Conservation (phyloP, 2,888 invertebrate genomes). For the Poecilus cupreus region DNA sequence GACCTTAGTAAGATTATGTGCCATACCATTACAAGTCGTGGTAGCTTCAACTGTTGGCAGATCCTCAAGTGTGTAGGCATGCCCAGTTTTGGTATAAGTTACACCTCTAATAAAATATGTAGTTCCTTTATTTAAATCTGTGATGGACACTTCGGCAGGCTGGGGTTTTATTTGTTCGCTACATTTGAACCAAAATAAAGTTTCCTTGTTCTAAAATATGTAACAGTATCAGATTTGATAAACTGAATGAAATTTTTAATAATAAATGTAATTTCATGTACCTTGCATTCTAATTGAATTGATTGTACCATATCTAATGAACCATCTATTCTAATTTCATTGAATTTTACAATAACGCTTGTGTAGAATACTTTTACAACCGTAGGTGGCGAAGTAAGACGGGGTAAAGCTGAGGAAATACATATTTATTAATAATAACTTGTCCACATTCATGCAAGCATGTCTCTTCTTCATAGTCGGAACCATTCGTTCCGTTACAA, state of each 20-base stretch:
- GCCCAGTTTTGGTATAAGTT: not conserved
- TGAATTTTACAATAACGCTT: not conserved
- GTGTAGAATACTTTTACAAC: not conserved
- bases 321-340: not conserved
- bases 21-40: slow-evolving; percentile 35
- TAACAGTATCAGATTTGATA: not conserved
- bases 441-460: no score
- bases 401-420: no score
- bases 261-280: not conserved
- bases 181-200: not conserved
- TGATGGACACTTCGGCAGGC: not conserved
- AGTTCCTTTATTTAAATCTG: not conserved
- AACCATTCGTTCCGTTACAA: no score
- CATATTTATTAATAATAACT: no score
- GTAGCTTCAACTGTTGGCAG: slow-evolving; percentile 9
- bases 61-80: not conserved
- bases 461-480: no score
- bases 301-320: not conserved
- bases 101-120: slow-evolving; percentile 29
- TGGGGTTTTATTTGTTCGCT: not conserved
- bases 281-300: slow-evolving; percentile 30
- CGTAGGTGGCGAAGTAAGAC: no score
- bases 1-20: not conserved
- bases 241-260: not conserved
- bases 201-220: not conserved